Percentiles rank a stretch among this genome's conserved stretches.
Evolutionary conservation across 2,113 vertebrate species (phyloP).

Genomic region (Pipra filicauda): DNA sequence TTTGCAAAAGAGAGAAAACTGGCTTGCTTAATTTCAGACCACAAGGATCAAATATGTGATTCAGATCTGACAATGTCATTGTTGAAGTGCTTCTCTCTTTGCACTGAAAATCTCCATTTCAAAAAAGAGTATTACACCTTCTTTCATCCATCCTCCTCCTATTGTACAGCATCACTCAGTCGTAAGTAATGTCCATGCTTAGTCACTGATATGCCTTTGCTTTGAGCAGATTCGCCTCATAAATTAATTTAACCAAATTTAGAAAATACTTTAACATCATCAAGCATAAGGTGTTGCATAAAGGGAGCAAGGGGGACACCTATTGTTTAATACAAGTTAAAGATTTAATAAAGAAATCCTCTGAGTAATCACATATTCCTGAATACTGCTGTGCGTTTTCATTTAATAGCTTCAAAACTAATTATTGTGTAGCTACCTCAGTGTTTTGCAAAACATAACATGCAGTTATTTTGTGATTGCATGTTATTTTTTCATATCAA

Average conservation of each 20-base stretch:
- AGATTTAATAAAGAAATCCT: constrained; percentile 33
- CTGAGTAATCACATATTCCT: background rate
- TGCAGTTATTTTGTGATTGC: constrained; percentile 28
- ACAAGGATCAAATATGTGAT: background rate
- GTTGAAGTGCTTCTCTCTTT: background rate
- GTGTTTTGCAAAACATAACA: constrained; percentile 23
- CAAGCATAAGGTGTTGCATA: background rate
- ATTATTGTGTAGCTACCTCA: constrained; percentile 34
- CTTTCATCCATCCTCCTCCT: background rate
- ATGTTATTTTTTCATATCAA: constrained; percentile 35
- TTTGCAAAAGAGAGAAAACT: background rate
- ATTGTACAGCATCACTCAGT: background rate
- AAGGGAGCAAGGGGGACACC: background rate
- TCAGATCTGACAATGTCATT: background rate
- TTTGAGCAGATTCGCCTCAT: background rate
- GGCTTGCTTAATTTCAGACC: background rate
- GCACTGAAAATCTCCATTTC: background rate
- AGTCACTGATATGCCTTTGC: background rate
- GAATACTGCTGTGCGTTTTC: background rate
- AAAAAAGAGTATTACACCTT: background rate
- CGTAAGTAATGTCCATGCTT: background rate
- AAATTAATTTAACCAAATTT: background rate
- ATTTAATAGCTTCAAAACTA: constrained; percentile 24
- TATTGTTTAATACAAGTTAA: background rate
- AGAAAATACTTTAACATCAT: background rate